Base-by-base conservation (phyloP, 1,140 invertebrate species). In the Drosophila varians region DNA sequence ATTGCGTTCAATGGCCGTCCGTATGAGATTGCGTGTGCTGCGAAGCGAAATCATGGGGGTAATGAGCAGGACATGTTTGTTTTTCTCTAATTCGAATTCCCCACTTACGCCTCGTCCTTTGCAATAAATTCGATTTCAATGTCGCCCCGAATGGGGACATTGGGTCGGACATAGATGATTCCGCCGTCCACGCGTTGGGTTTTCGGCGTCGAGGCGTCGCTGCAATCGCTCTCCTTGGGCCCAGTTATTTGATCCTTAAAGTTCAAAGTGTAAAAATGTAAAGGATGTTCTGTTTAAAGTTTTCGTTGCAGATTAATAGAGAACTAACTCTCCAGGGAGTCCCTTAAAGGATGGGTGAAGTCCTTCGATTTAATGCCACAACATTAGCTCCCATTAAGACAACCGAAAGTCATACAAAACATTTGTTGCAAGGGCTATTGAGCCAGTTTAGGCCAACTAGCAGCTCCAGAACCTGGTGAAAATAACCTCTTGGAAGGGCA, bases 1-100 rank as follows among this genome's bases (percentile, higher is more conserved):
- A 90, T 99, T 99, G 43, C 95, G 95, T 89, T 95, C 93, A 47
- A 99, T 91, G 21, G 93, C 93, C 65, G 90, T 92, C 65, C 91
- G 92, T 66, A 94, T 93, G 86, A 93, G 92, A 77, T 92, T 91
- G 25, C 90, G 77, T 55, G 93, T 92, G 70, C 93, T 94, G 12
- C 28, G 51, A 9, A 19, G 34, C 38, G 64, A 19, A 25, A 68
- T 54, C 46, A 26, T 76, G 53, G 47, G 9, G 53, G 23, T 49
- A 79, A 62, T 68, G 45, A 38, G 25, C 54, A 21, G 25, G 48
- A 38, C 38, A 46, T 48, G 56, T 55, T 62, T 77, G 46, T 68
- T 28, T 70, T 49, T 68, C 47, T 36, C n/a, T 47, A 28, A 51
- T 52, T 74, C 25, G 36, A 38, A 25, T 14, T 12, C n/a, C n/a